Conservation (phyloP, 1,140 invertebrate genomes). For the Bombus haemorrhoidalis region DNA sequence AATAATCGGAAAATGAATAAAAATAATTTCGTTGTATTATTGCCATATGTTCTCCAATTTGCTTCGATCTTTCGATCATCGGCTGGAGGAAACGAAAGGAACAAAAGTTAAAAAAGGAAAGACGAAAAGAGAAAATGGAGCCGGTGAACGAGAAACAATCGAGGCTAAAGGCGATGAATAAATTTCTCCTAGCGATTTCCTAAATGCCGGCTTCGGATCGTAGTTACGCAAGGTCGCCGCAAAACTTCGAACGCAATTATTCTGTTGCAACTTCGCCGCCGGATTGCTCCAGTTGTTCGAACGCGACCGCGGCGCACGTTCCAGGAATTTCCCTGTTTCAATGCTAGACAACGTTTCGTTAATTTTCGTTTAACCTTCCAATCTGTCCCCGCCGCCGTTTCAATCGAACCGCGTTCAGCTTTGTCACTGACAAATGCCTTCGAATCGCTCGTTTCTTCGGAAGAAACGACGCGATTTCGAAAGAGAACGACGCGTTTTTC, state of each 20-base stretch:
- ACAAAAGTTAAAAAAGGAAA: too few species aligned
- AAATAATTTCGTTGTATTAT: too few species aligned
- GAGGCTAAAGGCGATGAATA: slow-evolving; percentile 37
- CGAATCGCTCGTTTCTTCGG: background rate
- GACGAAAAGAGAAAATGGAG: background rate
- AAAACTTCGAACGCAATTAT: slow-evolving; percentile 58
- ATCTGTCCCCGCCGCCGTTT: background rate
- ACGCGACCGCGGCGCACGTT: slow-evolving; percentile 7
- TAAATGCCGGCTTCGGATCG: slow-evolving; percentile 48
- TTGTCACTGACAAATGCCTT: background rate
- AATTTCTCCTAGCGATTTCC: slow-evolving; percentile 66
- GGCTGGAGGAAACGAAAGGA: too few species aligned
- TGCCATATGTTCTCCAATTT: too few species aligned
- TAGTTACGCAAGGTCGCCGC: slow-evolving; percentile 61
- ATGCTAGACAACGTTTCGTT: slow-evolving; percentile 10
- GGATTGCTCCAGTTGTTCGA: slow-evolving; percentile 46
- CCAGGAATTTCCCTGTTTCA: slow-evolving; percentile 9
- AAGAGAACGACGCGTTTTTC: background rate
- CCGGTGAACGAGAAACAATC: background rate
- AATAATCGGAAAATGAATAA: too few species aligned
- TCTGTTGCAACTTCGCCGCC: slow-evolving; percentile 44
- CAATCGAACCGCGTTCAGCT: background rate
- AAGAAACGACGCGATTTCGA: background rate
- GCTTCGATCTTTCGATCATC: too few species aligned
- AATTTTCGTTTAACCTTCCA: slow-evolving; percentile 16